Percentiles rank a stretch among this genome's conserved stretches.
Evolutionary conservation across 1,140 invertebrate genomes (phyloP).

Genomic region (Pseudomyrmex dendroicus): DNA sequence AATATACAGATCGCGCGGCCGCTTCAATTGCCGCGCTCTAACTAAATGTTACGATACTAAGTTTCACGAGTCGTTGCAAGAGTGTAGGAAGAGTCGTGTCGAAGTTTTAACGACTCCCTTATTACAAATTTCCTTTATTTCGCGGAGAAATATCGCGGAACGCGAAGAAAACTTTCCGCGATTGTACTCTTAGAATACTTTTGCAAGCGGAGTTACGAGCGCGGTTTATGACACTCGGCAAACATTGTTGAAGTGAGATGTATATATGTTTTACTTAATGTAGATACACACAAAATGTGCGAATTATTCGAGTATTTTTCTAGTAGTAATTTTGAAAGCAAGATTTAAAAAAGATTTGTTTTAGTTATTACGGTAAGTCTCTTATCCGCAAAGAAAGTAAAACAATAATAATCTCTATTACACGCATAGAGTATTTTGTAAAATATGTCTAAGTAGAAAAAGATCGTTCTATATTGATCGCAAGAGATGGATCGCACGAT

Average conservation of each 20-base stretch:
- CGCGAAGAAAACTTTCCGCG: constrained; percentile 34
- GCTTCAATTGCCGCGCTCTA: constrained; percentile 47
- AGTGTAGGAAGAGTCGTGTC: constrained; percentile 53
- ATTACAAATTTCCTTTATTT: constrained; percentile 61
- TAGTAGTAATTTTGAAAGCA: not conserved
- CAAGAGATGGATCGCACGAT: too few relatives aligned
- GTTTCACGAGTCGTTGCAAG: constrained; percentile 55
- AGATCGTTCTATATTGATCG: too few relatives aligned
- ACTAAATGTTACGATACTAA: constrained; percentile 55
- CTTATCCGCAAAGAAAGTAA: too few relatives aligned
- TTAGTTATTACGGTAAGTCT: too few relatives aligned
- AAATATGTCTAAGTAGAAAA: not conserved
- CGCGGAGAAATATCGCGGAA: constrained; percentile 52
- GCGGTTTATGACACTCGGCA: constrained; percentile 33
- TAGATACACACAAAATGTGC: not conserved
- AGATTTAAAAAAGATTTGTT: not conserved
- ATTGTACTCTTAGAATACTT: constrained; percentile 36
- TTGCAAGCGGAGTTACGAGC: constrained; percentile 11
- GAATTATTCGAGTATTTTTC: not conserved
- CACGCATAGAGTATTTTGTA: too few relatives aligned
- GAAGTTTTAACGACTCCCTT: constrained; percentile 59
- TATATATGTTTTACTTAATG: constrained; percentile 4
- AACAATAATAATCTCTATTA: too few relatives aligned
- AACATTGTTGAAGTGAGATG: not conserved
- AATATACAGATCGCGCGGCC: constrained; percentile 54